Percentiles rank a stretch among this genome's conserved stretches.
These are phyloP conservation scores for Peromyscus melanophrys DNA, from an alignment of 2,797 vertebrate species.

Conservation along the genomic window DNA sequence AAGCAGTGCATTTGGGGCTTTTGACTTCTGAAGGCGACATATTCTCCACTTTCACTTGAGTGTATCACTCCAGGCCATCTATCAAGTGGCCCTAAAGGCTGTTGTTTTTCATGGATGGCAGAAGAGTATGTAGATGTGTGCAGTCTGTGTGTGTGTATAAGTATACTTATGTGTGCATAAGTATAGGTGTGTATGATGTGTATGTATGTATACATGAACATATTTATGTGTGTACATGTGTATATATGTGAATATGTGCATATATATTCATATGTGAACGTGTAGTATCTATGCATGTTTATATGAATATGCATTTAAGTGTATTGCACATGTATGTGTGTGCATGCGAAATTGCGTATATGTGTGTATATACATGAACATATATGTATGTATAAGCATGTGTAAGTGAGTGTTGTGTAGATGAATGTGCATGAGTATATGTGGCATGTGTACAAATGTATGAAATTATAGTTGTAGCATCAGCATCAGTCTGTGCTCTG, in stretches of 20 bases:
- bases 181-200: not conserved
- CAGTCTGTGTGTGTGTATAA: not conserved
- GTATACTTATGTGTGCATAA: not conserved
- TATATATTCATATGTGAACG: too few species aligned
- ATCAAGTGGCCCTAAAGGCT: not conserved
- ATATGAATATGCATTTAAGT: too few species aligned
- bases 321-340: too few species aligned
- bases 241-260: too few species aligned
- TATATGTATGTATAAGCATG: not conserved
- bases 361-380: not conserved
- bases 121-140: not conserved
- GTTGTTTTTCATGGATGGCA: not conserved
- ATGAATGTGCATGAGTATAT: not conserved
- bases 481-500: not conserved
- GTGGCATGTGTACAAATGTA: not conserved
- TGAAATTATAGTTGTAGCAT: not conserved
- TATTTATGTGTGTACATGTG: fast-evolving
- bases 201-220: not conserved
- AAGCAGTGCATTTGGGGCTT: not conserved
- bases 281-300: too few species aligned
- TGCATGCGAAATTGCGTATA: not conserved
- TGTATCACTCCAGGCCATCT: not conserved
- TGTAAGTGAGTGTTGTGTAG: not conserved
- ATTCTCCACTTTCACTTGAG: not conserved
- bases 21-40: not conserved